Percentiles rank a stretch among this genome's conserved stretches.
These are phyloP conservation scores for Nomia melanderi DNA, from an alignment of 1,140 invertebrate species.

Conservation along the genomic window DNA sequence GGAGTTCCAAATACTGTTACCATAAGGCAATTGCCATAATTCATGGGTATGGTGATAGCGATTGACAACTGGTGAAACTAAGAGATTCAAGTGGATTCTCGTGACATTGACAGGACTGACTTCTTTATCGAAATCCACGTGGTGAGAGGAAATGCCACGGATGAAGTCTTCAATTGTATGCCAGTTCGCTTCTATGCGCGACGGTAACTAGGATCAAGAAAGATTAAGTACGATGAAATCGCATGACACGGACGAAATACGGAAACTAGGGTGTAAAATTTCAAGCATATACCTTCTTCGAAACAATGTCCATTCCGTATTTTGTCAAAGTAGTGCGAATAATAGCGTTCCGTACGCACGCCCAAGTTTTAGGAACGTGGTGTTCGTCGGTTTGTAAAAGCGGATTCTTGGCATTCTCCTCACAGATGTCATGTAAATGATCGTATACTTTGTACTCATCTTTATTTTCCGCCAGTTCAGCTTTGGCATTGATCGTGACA, in stretches of 20 bases:
- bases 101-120: constrained; percentile 53
- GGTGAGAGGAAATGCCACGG: constrained; percentile 18
- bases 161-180: constrained; percentile 44
- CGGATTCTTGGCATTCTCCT: constrained; percentile 58
- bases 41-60: constrained; percentile 56
- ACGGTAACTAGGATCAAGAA: constrained; percentile 45
- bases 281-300: constrained; percentile 59
- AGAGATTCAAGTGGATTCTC: constrained; percentile 55
- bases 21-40: constrained; percentile 57
- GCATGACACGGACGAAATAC: neutral
- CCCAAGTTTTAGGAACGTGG: constrained; percentile 61
- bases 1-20: constrained; percentile 46
- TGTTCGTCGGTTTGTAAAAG: constrained; percentile 36
- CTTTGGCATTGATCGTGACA: constrained; percentile 55
- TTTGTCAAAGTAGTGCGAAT: constrained; percentile 65
- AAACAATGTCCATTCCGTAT: constrained; percentile 49
- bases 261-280: too few species aligned
- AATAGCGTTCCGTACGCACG: constrained; percentile 63
- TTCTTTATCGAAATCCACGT: constrained; percentile 52
- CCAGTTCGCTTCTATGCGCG: constrained; percentile 2
- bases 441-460: constrained; percentile 52
- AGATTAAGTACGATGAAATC: neutral
- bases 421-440: constrained; percentile 48
- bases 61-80: constrained; percentile 51
- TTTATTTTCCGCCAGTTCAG: constrained; percentile 66